Evolutionary conservation across 2,797 vertebrate species (phyloP), one percentile per base, ranked within the genome.

Genomic region (Remorina albescens): DNA sequence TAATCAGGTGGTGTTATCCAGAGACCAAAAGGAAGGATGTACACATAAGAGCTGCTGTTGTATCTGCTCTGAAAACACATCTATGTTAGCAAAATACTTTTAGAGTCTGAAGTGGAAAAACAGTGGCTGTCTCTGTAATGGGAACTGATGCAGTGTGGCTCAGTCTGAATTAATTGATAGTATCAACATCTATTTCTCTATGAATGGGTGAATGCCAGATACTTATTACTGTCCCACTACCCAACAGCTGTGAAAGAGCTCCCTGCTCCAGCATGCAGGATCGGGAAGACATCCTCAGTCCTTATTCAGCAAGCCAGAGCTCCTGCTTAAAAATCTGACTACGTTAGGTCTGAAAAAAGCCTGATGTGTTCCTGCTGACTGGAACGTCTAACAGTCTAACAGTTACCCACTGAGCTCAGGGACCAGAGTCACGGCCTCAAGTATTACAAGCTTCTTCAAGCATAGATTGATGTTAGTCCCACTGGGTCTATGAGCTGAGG

Each of bases 251-350:
- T 39, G 6, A 32, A 8, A 53, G 6, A 1, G 1, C 11, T 42
- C 41, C 64, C 64, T 66, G 83, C 80, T 76, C 70, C 63, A 63
- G 73, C 73, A 59, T 57, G 80, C 54, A 66, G 71, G 1, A 49
- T 80, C 64, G 71, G 66, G 34, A 55, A 44, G 49, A 80, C 47
- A 0, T 3, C 50, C 21, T 47, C 51, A 13, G 34, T 16, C 78
- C 70, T 69, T 71, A 69, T 36, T 51, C 71, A 54, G 54, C 54
- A 11, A 21, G 57, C 19, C 54, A 42, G 30, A 64, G 3, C 58
- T 71, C 6, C 65, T 4, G 23, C 53, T 50, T 57, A 62, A 81
- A 82, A 53, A 71, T 44, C 59, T 56, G 59, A 75, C 25, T 13
- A 9, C 30, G 21, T 60, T 72, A 50, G 50, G 60, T 21, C 0